Base-by-base conservation (phyloP, 2,888 invertebrate species). In the Mongoloraphidia duomilia region DNA sequence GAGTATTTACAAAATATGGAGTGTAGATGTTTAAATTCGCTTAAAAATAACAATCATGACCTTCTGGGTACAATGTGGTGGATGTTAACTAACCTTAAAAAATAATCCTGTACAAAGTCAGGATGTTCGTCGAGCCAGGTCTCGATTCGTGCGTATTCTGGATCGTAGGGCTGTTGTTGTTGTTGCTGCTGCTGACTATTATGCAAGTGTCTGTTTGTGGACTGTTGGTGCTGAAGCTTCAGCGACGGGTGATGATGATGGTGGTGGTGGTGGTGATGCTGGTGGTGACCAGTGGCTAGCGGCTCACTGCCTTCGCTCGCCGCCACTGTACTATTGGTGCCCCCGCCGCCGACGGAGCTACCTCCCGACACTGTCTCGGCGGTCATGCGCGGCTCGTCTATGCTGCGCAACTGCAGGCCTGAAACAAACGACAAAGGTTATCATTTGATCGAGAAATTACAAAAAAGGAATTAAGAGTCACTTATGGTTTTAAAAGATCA, bases 71-170 rank as follows among this genome's bases (percentile, higher is more conserved):
- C 11, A 37, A 12, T 37, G 11, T 3, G 37, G 12, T 37, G 11
- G 11, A 37, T 39, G n/a, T 39, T 47, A 34, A 37, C 67, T 67
- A 65, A 88, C 90, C 91, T 85, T 69, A 91, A 76, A 67, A 94
- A 93, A 70, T 94, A 95, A 69, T 94, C 92, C 67, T 91, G 87
- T 57, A 90, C 87, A 68, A 94, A 95, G 68, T 92, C 91, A 59
- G 89, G 92, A 74, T 95, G 93, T 68, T 93, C 93, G 71, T 95
- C 94, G 58, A 95, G 80, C 94, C 94, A 95, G 60, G 90, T 82
- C 71, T 94, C 93, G 74, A 93, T 90, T 56, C 84, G 81, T 51
- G 89, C 84, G 68, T 86, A 87, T 68, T 90, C 89, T 56, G 86
- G 82, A 70, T 89, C 87, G 68, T 89, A 89, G 66, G 76, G 72